Conservation (phyloP, 2,113 vertebrate genomes). For the Myanophis thanlyinensis region DNA sequence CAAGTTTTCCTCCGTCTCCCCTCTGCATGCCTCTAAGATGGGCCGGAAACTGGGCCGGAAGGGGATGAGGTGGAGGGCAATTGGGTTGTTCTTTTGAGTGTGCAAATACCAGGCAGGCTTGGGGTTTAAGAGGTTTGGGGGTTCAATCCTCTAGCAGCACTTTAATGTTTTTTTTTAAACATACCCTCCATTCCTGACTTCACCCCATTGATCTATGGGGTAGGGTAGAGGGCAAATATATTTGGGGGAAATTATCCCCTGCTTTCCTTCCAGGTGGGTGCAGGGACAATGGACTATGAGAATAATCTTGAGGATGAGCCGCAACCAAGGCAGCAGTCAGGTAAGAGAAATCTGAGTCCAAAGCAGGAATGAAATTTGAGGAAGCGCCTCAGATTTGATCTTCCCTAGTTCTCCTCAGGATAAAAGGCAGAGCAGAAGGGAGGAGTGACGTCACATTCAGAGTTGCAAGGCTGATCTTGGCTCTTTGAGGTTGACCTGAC, state of each 20-base stretch:
- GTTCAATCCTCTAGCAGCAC: conserved; percentile 6
- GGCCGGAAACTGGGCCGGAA: not conserved
- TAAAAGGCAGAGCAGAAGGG: not conserved
- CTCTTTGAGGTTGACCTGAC: not conserved
- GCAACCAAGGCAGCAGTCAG: not conserved
- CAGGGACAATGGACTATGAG: not conserved
- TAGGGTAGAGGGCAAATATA: not conserved
- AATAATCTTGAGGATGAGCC: not conserved
- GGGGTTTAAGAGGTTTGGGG: not conserved
- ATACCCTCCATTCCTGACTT: not conserved
- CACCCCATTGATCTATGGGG: not conserved
- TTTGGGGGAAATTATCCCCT: not conserved
- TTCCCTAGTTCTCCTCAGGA: not conserved
- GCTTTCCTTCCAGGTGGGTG: not conserved
- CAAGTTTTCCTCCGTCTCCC: not conserved
- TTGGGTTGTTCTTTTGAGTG: not conserved
- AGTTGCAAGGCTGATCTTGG: not conserved
- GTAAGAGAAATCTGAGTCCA: not conserved
- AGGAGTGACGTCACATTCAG: not conserved
- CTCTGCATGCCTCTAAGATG: not conserved
- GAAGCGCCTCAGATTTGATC: not conserved
- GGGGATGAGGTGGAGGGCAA: not conserved
- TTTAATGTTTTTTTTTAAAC: not conserved
- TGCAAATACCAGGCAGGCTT: not conserved
- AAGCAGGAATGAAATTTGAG: not conserved